phyloP scores from a whole-genome alignment of 2,113 vertebrate species.

The Leptobrachium ailaonicum region DNA sequence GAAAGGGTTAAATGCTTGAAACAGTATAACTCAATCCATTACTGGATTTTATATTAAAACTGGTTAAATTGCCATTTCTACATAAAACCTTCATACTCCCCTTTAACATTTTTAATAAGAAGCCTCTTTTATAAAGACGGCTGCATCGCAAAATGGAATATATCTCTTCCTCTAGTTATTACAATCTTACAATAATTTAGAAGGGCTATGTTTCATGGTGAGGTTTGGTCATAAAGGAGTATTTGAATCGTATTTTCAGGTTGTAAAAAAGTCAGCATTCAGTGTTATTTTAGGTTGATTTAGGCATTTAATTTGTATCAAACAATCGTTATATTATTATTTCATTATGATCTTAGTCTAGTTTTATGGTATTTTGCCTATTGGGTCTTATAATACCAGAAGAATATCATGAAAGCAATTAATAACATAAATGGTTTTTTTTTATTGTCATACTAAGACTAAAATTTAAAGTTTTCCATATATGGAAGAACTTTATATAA shows the following conservation, averaged over 20 bases:
- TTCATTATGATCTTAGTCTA: neutral
- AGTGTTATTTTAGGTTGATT: conserved; percentile 1
- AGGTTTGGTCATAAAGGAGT: neutral
- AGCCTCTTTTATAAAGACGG: neutral
- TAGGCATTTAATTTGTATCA: neutral
- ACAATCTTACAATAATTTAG: neutral
- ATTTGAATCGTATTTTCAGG: neutral
- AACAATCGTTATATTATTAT: neutral
- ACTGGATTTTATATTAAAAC: too few relatives aligned
- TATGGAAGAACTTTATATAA: too few relatives aligned
- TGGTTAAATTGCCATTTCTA: too few relatives aligned
- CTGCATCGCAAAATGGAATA: neutral
- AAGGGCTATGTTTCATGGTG: neutral
- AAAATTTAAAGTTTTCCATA: neutral
- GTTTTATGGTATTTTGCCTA: neutral
- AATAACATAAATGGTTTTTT: neutral
- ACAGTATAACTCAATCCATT: too few relatives aligned
- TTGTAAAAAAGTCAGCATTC: neutral
- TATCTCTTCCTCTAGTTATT: neutral
- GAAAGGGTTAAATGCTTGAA: too few relatives aligned
- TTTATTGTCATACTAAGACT: neutral
- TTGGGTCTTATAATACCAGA: neutral
- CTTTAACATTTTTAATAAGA: neutral
- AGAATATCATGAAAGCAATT: neutral
- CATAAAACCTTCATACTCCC: neutral